Conservation (phyloP, 2,797 vertebrate genomes). For the Sebastolobus alascanus region DNA sequence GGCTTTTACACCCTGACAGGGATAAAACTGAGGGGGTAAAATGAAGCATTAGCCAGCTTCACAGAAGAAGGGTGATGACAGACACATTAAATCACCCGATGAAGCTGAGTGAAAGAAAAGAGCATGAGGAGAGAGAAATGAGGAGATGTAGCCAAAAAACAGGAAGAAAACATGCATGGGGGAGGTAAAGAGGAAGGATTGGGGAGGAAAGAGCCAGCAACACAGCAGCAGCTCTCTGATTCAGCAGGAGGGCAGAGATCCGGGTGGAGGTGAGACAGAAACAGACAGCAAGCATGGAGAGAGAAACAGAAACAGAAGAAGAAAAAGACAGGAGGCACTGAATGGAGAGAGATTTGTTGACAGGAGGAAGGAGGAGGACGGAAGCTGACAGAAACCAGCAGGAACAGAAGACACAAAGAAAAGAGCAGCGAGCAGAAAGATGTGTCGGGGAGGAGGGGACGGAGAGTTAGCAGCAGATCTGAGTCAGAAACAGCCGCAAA, state of each 20-base stretch:
- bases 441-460: background rate
- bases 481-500: conserved; percentile 11
- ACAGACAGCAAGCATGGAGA: background rate
- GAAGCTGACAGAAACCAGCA: conserved; percentile 13
- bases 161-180: conserved; percentile 1
- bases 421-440: background rate
- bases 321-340: background rate
- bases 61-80: conserved; percentile 1
- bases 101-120: background rate
- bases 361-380: background rate
- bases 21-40: background rate
- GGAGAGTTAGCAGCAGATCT: background rate
- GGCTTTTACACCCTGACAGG: background rate
- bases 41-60: background rate
- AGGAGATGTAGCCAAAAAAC: conserved; percentile 26
- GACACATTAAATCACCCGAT: conserved; percentile 1
- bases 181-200: conserved; percentile 7
- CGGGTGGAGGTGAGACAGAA: conserved; percentile 8
- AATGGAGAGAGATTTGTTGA: background rate
- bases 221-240: conserved; percentile 36
- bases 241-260: conserved; percentile 33
- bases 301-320: background rate
- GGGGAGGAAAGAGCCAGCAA: conserved; percentile 13
- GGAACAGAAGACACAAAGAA: background rate
- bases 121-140: background rate